Evolutionary conservation across 2,888 invertebrate genomes (phyloP), one percentile per base, ranked within the genome.

Genomic region (Andrena haemorrhoa): DNA sequence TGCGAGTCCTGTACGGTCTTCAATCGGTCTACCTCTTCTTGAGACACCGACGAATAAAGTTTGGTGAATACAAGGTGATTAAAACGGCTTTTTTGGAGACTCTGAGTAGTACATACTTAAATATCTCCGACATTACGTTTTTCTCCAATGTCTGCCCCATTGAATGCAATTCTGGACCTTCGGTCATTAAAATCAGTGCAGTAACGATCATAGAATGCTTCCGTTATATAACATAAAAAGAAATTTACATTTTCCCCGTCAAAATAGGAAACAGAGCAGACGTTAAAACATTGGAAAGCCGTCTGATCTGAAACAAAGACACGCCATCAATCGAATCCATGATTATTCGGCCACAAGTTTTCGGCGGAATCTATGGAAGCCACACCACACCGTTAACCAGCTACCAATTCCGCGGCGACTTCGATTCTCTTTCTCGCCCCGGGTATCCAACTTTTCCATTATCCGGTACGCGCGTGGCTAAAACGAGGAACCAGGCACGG

Each of bases 361-460:
- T 75, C 73, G 16, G 75, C 72, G 72, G 72, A 76, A 81, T 47
- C 49, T 26, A n/a, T 33, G 29, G 64, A 68, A 75, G 23, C 47
- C 66, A 73, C 66, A 80, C 66, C 63, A 61, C 75, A 47, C 66
- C 69, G 77, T 85, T 83, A 83, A 85, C 58, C 64, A 33, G 20
- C 61, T 79, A 81, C 81, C 79, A 79, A 79, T 84, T 79, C 81
- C 70, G 69, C 78, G 66, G 20, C 70, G 53, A 68, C 66, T 49
- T 20, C 58, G 33, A 56, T 47, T 8, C 31, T 64, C 58, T 29
- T 51, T 26, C 33, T 26, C 26, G 12, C 23, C 47, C n/a, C n/a
- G 69, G 58, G 53, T 78, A 83, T 70, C 81, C 60, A 83, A 86
- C 86, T 86, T 86, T 84, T 81, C 84, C 86, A 86, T 86, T 86